Percentiles rank a stretch among this genome's conserved stretches.
These are phyloP conservation scores for Cheiracanthium punctorium DNA, from an alignment of 2,888 invertebrate genomes.

Conservation along the genomic window DNA sequence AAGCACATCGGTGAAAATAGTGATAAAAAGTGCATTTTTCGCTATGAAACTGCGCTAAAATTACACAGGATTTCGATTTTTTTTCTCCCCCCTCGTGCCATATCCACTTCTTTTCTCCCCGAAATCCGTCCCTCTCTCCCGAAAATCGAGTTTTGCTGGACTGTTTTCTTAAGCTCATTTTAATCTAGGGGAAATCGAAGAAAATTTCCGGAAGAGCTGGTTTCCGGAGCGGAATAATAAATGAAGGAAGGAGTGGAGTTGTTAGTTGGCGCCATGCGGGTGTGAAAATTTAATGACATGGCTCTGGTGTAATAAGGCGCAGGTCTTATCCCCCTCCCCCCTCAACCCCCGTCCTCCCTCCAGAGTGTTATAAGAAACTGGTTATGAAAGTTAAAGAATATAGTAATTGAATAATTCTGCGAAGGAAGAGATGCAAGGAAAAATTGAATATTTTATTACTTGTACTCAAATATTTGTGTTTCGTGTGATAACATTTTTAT, in stretches of 20 bases:
- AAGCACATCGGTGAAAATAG: slow-evolving; percentile 20
- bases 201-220: slow-evolving; percentile 3
- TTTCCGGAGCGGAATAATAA: slow-evolving; percentile 12
- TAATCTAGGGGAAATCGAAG: slow-evolving; percentile 25
- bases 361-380: neutral
- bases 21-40: slow-evolving; percentile 50
- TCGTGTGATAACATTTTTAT: too few relatives aligned
- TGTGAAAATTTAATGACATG: neutral
- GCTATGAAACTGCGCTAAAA: slow-evolving; percentile 40
- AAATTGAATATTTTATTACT: neutral
- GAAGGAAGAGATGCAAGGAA: neutral
- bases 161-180: slow-evolving; percentile 49
- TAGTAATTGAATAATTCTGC: neutral
- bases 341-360: neutral
- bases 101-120: too few relatives aligned
- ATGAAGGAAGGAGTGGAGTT: neutral
- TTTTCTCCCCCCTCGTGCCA: neutral
- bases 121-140: slow-evolving; percentile 2
- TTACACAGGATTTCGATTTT: slow-evolving; percentile 28
- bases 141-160: slow-evolving; percentile 20
- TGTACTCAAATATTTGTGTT: neutral
- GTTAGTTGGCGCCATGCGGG: neutral
- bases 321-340: too few relatives aligned
- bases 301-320: neutral
- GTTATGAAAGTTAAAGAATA: neutral